A percentile compares a stretch with the other conserved stretches of the same genome.
phyloP scores from a whole-genome alignment of 2,113 vertebrate species.

The Empidonax alnorum region DNA sequence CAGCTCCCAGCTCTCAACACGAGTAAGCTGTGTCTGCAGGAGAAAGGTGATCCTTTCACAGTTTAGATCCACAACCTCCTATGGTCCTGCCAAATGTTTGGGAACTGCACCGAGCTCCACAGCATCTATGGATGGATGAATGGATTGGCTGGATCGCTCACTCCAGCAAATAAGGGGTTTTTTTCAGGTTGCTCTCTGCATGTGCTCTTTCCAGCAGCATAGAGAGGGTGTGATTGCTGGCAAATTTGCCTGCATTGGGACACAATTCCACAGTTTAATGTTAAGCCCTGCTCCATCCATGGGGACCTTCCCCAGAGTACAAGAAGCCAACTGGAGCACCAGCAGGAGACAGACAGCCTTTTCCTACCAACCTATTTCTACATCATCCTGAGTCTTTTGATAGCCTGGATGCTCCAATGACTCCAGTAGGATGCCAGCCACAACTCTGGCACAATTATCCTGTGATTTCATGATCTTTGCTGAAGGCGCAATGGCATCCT shows the following conservation, averaged over 20 bases:
- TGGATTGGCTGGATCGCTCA: not conserved
- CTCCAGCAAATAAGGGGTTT: not conserved
- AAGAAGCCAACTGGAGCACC: not conserved
- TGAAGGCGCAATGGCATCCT: not conserved
- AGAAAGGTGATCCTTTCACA: not conserved
- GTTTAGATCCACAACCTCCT: not conserved
- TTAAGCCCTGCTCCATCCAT: not conserved
- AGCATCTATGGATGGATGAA: not conserved
- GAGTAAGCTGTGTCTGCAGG: not conserved
- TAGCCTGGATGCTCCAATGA: not conserved
- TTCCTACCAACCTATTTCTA: not conserved
- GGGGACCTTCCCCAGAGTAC: not conserved
- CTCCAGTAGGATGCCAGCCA: not conserved
- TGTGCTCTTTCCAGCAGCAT: not conserved
- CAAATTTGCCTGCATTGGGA: not conserved
- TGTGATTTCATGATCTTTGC: not conserved
- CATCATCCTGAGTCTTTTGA: not conserved
- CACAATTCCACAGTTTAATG: not conserved
- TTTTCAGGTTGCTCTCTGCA: not conserved
- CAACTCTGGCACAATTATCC: not conserved
- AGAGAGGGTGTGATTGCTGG: not conserved
- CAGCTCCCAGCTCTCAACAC: not conserved
- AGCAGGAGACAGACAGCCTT: not conserved
- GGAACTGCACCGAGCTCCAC: not conserved
- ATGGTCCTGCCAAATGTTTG: not conserved